Conservation (phyloP, 2,113 vertebrate genomes). For the Poeciliopsis prolifica region DNA sequence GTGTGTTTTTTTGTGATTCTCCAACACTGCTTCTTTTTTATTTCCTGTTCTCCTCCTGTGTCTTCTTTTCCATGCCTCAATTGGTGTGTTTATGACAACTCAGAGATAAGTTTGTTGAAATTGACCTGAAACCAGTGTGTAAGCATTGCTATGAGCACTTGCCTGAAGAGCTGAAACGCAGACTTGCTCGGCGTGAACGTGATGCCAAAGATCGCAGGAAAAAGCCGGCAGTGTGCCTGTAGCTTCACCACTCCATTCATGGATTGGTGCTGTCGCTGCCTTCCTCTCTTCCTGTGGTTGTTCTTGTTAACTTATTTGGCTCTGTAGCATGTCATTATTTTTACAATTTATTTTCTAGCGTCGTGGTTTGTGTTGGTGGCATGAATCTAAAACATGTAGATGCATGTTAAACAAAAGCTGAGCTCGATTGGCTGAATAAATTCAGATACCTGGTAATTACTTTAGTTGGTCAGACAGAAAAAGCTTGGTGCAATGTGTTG, state of each 20-base stretch:
- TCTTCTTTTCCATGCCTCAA: constrained; percentile 46
- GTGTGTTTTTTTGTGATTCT: constrained; percentile 38
- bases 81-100: constrained; percentile 45
- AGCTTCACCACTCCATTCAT: constrained; percentile 69
- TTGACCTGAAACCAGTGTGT: constrained; percentile 97
- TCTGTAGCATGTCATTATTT: constrained; percentile 8
- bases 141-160: constrained; percentile 96
- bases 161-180: constrained; percentile 96
- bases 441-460: background rate
- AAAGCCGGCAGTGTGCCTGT: constrained; percentile 89
- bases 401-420: background rate
- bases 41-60: constrained; percentile 60
- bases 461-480: background rate
- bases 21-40: constrained; percentile 48
- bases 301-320: background rate
- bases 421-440: background rate
- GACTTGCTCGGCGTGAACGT: constrained; percentile 91
- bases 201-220: constrained; percentile 92
- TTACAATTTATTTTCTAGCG: background rate
- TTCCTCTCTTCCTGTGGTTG: constrained; percentile 30
- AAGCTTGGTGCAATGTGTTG: background rate
- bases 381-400: background rate
- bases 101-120: constrained; percentile 99
- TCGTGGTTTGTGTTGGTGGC: background rate
- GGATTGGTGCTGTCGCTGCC: constrained; percentile 77